Base-by-base conservation (phyloP, 2,797 vertebrate genomes). In the Eupleurogrammus muticus region DNA sequence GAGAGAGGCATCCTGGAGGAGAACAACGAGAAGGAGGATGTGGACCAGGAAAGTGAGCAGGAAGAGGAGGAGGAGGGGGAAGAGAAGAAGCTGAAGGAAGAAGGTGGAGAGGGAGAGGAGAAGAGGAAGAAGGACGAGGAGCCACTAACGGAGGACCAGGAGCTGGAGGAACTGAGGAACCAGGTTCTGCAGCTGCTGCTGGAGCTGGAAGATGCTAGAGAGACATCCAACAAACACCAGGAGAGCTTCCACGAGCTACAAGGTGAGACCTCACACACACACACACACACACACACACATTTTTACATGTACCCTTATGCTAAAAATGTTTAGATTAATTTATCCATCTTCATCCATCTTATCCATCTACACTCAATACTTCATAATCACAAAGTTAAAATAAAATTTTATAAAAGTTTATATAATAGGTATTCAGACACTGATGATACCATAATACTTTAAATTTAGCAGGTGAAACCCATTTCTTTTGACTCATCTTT, bases 201-300 rank as follows among this genome's bases (percentile, higher is more conserved):
- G 13, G 96, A 97, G 86, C 91, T 97, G 83, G 96, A 96, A 0
- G 95, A 96, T 42, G 93, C 94, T 7, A 89, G 95, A 44, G 95
- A 96, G 63, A 90, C 89, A 10, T 95, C 94, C 3, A 92, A 93
- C 79, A 95, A 95, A 81, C 95, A 97, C 14, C 94, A 96, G 78
- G 96, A 96, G 10, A 94, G 93, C 71, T 95, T 95, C 23, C 72
- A 94, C 14, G 96, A 97, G 88, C 87, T 97, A 53, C 96, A 96
- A 87, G 96, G 96, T 97, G 74, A 93, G 81, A 64, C 9, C 5
- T 20, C 23, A 38, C 38, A 5, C 36, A n/a, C n/a, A n/a, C n/a
- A n/a, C n/a, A n/a, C n/a, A n/a, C n/a, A n/a, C n/a, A n/a, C n/a
- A n/a, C n/a, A n/a, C n/a, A n/a, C n/a, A 5, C 23, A 6, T 28